These are phyloP conservation scores for Melanotaenia parkinsoni DNA, from an alignment of 2,797 vertebrate species.

Conservation along the genomic window DNA sequence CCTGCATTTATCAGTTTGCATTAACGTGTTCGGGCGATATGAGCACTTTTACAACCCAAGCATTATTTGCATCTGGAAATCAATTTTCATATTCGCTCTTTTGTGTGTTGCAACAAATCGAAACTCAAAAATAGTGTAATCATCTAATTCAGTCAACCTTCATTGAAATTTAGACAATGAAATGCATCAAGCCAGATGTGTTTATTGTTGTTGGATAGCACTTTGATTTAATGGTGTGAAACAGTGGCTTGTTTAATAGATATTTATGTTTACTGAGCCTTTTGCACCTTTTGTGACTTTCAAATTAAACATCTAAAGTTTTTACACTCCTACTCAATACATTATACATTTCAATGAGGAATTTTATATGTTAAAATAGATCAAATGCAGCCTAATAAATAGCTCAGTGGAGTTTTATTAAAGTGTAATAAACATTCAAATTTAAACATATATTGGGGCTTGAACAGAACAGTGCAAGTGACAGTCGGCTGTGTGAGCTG, in stretches of 20 bases:
- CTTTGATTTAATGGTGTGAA: conserved; percentile 27
- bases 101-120: background rate
- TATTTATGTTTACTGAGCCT: conserved; percentile 37
- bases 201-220: conserved; percentile 30
- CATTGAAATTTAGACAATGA: conserved; percentile 36
- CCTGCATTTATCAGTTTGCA: background rate
- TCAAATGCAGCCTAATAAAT: conserved; percentile 16
- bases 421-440: conserved; percentile 31
- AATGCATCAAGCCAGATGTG: conserved; percentile 17
- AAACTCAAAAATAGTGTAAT: conserved; percentile 28
- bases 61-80: conserved; percentile 31
- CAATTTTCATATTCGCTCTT: conserved; percentile 9
- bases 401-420: conserved; percentile 13
- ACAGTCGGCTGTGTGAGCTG: conserved; percentile 6
- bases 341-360: conserved; percentile 16
- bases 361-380: conserved; percentile 16
- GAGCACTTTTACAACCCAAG: conserved; percentile 12
- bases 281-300: conserved; percentile 25
- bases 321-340: conserved; percentile 8
- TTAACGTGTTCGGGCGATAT: background rate
- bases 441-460: conserved; percentile 2
- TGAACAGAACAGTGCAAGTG: conserved; percentile 13
- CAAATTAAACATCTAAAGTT: conserved; percentile 21
- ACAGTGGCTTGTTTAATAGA: conserved; percentile 3
- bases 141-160: conserved; percentile 22